phyloP scores from a whole-genome alignment of 2,888 invertebrate species.

The Eurytoma adleriae region DNA sequence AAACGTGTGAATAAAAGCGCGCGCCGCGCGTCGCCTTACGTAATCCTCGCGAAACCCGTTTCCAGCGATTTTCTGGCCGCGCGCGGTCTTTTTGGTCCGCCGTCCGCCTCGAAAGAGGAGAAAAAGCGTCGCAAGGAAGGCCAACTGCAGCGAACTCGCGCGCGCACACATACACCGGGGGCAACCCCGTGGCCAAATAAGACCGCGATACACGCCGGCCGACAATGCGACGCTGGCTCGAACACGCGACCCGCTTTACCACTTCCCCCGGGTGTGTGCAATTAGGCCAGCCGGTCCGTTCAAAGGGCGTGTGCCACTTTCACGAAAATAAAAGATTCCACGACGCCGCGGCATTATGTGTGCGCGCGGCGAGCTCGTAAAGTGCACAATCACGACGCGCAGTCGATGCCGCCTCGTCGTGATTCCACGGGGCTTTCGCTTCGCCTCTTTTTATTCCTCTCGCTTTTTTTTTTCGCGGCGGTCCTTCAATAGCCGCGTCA shows the following conservation, averaged over 20 bases:
- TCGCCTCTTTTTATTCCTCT: too few species aligned
- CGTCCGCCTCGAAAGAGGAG: not conserved
- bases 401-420: conserved; percentile 2
- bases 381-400: conserved; percentile 25
- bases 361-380: not conserved
- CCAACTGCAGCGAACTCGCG: not conserved
- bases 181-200: conserved; percentile 1
- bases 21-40: too few species aligned
- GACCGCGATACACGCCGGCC: not conserved
- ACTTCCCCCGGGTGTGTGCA: not conserved
- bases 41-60: not conserved
- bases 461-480: not conserved
- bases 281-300: conserved; percentile 33
- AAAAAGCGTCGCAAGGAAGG: not conserved
- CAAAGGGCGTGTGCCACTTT: conserved; percentile 42
- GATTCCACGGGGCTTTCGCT: not conserved
- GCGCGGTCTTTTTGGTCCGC: not conserved
- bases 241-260: conserved; percentile 41
- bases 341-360: not conserved
- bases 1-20: too few species aligned
- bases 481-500: not conserved
- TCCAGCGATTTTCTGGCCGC: too few species aligned
- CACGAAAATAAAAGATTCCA: conserved; percentile 34
- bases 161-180: not conserved
- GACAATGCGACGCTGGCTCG: not conserved